These are phyloP conservation scores for Tapirus indicus DNA, from an alignment of 2,797 vertebrate genomes.

Conservation along the genomic window DNA sequence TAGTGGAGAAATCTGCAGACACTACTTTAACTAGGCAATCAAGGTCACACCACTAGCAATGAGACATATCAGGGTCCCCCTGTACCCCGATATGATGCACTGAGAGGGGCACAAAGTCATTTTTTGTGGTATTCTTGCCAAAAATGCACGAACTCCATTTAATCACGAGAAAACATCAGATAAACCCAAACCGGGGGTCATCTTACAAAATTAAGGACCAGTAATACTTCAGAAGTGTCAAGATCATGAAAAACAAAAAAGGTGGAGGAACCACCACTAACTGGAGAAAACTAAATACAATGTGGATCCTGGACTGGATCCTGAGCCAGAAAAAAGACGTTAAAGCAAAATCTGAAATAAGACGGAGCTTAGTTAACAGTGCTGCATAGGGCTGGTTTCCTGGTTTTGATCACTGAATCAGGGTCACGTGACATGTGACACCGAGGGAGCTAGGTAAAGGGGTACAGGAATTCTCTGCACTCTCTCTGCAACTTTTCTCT, in stretches of 20 bases:
- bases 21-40: not conserved
- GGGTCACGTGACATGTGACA: not conserved
- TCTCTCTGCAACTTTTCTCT: not conserved
- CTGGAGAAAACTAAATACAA: not conserved
- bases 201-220: not conserved
- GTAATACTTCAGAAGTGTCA: not conserved
- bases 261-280: not conserved
- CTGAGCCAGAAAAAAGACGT: not conserved
- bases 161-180: not conserved
- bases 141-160: not conserved
- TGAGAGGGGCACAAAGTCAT: not conserved
- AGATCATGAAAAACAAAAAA: not conserved
- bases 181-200: not conserved
- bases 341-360: not conserved
- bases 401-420: not conserved
- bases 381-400: too few relatives aligned
- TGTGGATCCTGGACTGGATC: not conserved
- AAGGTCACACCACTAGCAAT: not conserved
- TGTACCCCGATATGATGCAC: fast-evolving
- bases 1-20: not conserved
- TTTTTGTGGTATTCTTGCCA: not conserved
- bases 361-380: too few relatives aligned
- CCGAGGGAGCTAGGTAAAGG: fast-evolving
- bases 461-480: not conserved
- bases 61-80: not conserved